Evolutionary conservation across 2,797 vertebrate genomes (phyloP).

Genomic region (Carcharodon carcharias): DNA sequence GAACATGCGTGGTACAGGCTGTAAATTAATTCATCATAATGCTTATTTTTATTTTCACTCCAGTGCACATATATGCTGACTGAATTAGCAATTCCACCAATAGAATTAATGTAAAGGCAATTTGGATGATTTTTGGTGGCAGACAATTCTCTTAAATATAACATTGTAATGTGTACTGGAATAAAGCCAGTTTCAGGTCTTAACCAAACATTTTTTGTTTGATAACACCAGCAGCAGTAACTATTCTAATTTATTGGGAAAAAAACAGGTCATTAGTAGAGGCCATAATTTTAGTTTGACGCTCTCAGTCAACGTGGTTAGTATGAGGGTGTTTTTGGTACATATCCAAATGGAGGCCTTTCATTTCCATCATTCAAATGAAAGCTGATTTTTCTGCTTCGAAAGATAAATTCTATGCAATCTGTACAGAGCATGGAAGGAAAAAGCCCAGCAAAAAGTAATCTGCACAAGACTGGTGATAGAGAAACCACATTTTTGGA

Average conservation of each 20-base stretch:
- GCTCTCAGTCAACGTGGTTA: background rate
- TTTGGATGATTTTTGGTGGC: background rate
- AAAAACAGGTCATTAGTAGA: background rate
- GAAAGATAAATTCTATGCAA: background rate
- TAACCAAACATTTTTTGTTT: background rate
- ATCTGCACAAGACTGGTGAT: background rate
- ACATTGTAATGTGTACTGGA: background rate
- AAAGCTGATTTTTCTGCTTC: conserved; percentile 8
- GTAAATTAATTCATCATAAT: background rate
- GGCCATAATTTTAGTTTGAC: background rate
- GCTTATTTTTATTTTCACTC: background rate
- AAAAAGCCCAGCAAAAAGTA: too few relatives aligned
- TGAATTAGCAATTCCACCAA: background rate
- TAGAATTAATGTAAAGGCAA: background rate
- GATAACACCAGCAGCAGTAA: background rate
- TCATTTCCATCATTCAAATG: background rate
- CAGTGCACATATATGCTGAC: background rate
- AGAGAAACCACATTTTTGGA: background rate
- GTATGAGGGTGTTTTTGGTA: background rate
- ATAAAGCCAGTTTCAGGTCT: background rate
- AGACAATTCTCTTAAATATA: background rate
- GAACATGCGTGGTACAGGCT: background rate
- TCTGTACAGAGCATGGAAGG: background rate
- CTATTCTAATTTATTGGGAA: background rate
- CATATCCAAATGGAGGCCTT: background rate